Evolutionary conservation across 2,113 vertebrate species (phyloP), one percentile per base, ranked within the genome.

Genomic region (Malurus alboscapulatus): DNA sequence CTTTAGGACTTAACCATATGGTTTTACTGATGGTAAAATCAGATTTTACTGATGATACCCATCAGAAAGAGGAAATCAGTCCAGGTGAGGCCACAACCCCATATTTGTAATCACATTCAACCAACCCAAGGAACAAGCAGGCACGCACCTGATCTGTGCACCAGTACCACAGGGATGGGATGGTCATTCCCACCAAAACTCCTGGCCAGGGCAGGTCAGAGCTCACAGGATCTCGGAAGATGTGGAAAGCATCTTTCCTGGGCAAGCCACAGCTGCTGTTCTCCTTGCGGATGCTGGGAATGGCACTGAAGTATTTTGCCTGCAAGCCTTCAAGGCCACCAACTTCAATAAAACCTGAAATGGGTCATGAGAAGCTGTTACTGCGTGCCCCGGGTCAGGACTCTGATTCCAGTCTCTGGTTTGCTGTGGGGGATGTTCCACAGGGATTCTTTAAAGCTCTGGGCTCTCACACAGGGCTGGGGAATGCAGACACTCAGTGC

Each of bases 111-210:
- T 7, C 10, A 3, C 42, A 42, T 30, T 40, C 30, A 17, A 9
- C 4, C 20, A 3, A 17, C 2, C 5, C 5, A 10, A 42, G 61
- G 47, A 18, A 6, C 1, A 7, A 47, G 67, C 36, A 34, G 55
- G 6, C 16, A 51, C 75, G 54, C 95, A 99, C 99, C 99, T 99
- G 99, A 55, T 99, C 99, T 1, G 99, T 99, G 83, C 99, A 99
- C 99, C 99, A 99, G 97, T 99, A 99, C 99, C 99, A 99, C 88
- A 99, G 97, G 47, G 99, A 99, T 0, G 99, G 99, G 61, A 99
- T 81, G 82, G 99, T 98, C 99, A 99, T 99, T 92, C 99, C 99
- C 51, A 99, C 89, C 73, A 99, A 53, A 32, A 99, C 97, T 5
- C 99, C 99, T 0, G 99, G 99, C 99, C 99, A 99, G 2, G 99